These are phyloP conservation scores for Drosophila ironensis DNA, from an alignment of 1,140 invertebrate species.

Conservation along the genomic window DNA sequence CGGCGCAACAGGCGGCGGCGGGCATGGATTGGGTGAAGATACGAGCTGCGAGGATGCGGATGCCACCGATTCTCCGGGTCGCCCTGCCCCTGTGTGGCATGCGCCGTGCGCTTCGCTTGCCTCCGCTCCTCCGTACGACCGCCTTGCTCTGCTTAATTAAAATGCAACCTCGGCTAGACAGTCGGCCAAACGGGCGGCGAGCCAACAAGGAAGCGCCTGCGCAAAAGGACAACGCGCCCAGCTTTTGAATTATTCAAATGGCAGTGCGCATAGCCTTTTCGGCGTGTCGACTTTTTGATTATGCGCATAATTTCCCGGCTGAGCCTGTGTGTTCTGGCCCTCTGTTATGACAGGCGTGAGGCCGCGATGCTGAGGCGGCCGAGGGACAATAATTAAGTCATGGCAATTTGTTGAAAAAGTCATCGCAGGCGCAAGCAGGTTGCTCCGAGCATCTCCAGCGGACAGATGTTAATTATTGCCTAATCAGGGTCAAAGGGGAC, in stretches of 20 bases:
- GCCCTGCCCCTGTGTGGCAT: conserved; percentile 55
- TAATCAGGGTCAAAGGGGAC: not conserved
- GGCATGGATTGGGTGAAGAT: conserved; percentile 2
- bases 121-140: no score
- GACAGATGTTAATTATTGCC: conserved; percentile 16
- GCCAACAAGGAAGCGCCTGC: conserved; percentile 61
- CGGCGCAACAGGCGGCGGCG: conserved; percentile 62
- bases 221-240: conserved; percentile 69
- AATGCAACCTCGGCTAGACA: conserved; percentile 60
- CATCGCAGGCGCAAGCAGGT: conserved; percentile 19
- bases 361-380: conserved; percentile 8
- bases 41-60: not conserved
- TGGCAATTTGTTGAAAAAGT: conserved; percentile 55
- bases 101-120: conserved; percentile 48
- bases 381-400: conserved; percentile 69
- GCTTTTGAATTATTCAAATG: conserved; percentile 80
- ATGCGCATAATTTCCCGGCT: conserved; percentile 73
- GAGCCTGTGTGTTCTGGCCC: conserved; percentile 2
- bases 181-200: not conserved
- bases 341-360: conserved; percentile 52
- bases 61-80: not conserved
- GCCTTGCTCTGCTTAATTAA: conserved; percentile 64
- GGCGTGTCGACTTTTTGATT: conserved; percentile 74
- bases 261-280: conserved; percentile 63
- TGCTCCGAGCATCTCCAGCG: not conserved